Evolutionary conservation across 2,797 vertebrate species (phyloP), one percentile per base, ranked within the genome.

Genomic region (Carapus acus): DNA sequence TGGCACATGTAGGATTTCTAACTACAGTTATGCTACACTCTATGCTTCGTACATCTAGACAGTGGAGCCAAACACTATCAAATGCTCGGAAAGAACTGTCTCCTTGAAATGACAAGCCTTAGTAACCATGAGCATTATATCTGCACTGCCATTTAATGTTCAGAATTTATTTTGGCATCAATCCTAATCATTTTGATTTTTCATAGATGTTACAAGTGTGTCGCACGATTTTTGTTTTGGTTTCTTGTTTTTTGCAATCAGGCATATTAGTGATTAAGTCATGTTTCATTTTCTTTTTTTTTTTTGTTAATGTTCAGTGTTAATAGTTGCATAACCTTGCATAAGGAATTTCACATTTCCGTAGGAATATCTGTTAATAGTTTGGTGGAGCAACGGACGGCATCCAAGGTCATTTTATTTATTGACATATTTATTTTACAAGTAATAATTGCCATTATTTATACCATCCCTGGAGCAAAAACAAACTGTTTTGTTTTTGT

Each of bases 391-490:
- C 54, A 34, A 23, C 14, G 41, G 52, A 60, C 7, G 58, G 49
- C 52, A 60, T 75, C 69, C 73, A 60, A 64, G 62, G 76, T 76
- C 74, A 70, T 78, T 76, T 77, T 84, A 87, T 90, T 90, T 87
- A 87, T 89, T 85, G 68, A 78, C 68, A 69, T 89, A 88, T 89
- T 89, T 89, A 88, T 89, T 83, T 75, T 65, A 80, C 75, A 62
- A 75, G 66, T 80, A 62, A 71, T 80, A 78, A 73, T 71, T 81
- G 41, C 71, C 47, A 76, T 79, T 87, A 87, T 89, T 88, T 87
- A 90, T 88, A 74, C 40, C 65, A 49, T 61, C 73, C 71, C 76
- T 58, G 67, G 44, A 58, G 23, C 24, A 58, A 36, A 16, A 24
- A 9, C 3, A 33, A 33, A 27, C 9, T 9, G 9, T 27, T 27